A percentile compares a stretch with the other conserved stretches of the same genome.
phyloP scores from a whole-genome alignment of 2,888 invertebrate species.

The Melinopterus prodromus region DNA sequence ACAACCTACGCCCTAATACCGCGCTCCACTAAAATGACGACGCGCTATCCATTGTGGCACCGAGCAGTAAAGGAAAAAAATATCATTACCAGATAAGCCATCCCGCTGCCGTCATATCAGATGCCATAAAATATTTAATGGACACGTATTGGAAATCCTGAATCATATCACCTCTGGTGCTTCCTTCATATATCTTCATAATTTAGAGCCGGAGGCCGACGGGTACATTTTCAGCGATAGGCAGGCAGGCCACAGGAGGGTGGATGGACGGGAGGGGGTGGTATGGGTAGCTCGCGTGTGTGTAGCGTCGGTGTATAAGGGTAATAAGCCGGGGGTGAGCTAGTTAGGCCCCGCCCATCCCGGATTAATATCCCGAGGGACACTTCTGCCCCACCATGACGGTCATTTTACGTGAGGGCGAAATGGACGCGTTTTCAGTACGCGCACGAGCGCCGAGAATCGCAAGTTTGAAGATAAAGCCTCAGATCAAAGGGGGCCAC shows the following conservation, averaged over 20 bases:
- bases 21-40: too few relatives aligned
- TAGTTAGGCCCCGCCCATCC: constrained; percentile 30
- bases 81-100: constrained; percentile 34
- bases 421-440: constrained; percentile 31
- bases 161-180: constrained; percentile 33
- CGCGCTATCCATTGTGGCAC: too few relatives aligned
- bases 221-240: constrained; percentile 37
- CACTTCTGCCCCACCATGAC: constrained; percentile 34
- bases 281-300: constrained; percentile 29
- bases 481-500: background rate
- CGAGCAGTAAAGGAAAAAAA: constrained; percentile 20
- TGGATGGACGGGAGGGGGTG: constrained; percentile 28
- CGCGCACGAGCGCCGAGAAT: background rate
- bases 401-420: constrained; percentile 35
- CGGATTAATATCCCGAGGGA: constrained; percentile 37
- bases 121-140: constrained; percentile 39
- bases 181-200: constrained; percentile 34
- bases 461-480: background rate
- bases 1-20: too few relatives aligned
- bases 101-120: constrained; percentile 33
- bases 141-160: constrained; percentile 37
- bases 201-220: constrained; percentile 35
- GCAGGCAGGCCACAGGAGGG: constrained; percentile 25
- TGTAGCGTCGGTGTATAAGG: constrained; percentile 24
- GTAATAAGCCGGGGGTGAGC: constrained; percentile 33